A percentile compares a stretch with the other conserved stretches of the same genome.
These are phyloP conservation scores for Drosophila repletoides DNA, from an alignment of 1,140 invertebrate genomes.

Conservation along the genomic window DNA sequence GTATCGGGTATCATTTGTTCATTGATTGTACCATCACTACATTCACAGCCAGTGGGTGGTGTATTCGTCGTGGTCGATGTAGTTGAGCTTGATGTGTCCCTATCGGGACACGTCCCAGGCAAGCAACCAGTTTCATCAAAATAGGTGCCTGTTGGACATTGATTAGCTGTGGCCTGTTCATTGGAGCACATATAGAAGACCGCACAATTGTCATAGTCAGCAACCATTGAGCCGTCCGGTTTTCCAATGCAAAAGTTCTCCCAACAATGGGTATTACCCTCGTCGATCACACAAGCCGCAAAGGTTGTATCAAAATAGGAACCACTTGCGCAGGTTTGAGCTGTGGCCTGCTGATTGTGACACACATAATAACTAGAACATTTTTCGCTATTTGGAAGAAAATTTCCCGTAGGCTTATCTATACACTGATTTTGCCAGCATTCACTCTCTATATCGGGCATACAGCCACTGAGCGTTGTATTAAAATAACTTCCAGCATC, in stretches of 20 bases:
- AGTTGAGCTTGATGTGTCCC: neutral
- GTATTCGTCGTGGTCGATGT: conserved; percentile 16
- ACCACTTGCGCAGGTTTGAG: conserved; percentile 42
- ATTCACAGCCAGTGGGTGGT: conserved; percentile 37
- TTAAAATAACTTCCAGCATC: conserved; percentile 53
- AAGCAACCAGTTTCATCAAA: conserved; percentile 24
- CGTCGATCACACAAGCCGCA: conserved; percentile 21
- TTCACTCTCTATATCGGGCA: conserved; percentile 22
- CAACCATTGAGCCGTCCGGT: conserved; percentile 23
- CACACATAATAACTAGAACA: conserved; percentile 57
- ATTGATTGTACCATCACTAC: conserved; percentile 9
- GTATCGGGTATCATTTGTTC: conserved; percentile 22
- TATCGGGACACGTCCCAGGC: conserved; percentile 40
- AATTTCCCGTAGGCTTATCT: conserved; percentile 1
- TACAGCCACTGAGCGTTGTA: conserved; percentile 18
- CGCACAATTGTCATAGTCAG: conserved; percentile 30
- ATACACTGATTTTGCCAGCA: conserved; percentile 68
- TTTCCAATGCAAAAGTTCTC: conserved; percentile 58
- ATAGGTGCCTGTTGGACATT: conserved; percentile 34
- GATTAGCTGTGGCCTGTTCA: conserved; percentile 17
- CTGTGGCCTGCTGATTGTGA: conserved; percentile 15
- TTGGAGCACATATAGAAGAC: conserved; percentile 45
- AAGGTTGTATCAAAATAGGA: conserved; percentile 33
- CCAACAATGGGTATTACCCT: conserved; percentile 44
- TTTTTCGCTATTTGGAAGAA: neutral